phyloP scores from a whole-genome alignment of 2,113 vertebrate species.

The Sialia sialis region DNA sequence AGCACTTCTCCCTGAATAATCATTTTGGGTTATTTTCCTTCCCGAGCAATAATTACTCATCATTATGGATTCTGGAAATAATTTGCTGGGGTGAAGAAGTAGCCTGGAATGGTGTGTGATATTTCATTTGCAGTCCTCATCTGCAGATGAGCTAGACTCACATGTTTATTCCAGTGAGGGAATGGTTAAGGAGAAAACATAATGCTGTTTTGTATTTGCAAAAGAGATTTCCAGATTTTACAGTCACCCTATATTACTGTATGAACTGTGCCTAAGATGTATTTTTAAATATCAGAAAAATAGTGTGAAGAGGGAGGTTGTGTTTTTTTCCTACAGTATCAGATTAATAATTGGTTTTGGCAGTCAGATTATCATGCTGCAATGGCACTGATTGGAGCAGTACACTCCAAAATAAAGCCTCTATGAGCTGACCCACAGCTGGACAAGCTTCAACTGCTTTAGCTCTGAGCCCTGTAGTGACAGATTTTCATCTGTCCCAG shows the following conservation, averaged over 20 bases:
- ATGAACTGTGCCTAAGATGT: background rate
- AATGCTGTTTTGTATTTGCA: background rate
- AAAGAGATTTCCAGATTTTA: background rate
- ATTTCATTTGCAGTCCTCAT: background rate
- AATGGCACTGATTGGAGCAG: background rate
- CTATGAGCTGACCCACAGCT: background rate
- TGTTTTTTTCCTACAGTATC: background rate
- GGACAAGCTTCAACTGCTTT: background rate
- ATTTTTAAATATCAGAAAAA: background rate
- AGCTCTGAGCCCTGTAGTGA: background rate
- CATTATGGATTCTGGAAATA: background rate
- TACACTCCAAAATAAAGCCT: background rate
- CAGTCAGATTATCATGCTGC: background rate
- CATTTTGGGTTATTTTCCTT: background rate
- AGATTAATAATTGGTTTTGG: background rate
- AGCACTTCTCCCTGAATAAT: background rate
- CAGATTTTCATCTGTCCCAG: conserved; percentile 22
- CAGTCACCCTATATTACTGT: background rate
- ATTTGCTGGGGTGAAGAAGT: background rate
- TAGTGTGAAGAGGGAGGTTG: background rate
- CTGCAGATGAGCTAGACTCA: background rate
- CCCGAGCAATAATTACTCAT: background rate
- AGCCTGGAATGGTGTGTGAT: background rate
- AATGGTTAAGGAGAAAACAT: background rate
- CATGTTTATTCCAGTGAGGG: background rate